These are phyloP conservation scores for Meganola albula DNA, from an alignment of 2,888 invertebrate species.

Conservation along the genomic window DNA sequence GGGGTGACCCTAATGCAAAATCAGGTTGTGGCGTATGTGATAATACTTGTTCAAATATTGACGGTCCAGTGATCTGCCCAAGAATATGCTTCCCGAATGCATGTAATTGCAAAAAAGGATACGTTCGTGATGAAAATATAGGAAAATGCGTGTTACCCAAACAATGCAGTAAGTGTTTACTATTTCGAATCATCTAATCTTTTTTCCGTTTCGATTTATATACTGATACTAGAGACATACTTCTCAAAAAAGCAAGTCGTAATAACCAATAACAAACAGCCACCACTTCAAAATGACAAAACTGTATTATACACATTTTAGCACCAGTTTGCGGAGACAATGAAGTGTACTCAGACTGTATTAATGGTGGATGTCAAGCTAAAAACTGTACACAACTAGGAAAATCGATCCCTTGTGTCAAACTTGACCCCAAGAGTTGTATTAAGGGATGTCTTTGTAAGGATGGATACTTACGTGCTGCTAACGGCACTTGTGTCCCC, in stretches of 20 bases:
- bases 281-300: too few relatives aligned
- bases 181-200: not conserved
- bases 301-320: too few relatives aligned
- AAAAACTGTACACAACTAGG: slow-evolving; percentile 30
- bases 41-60: slow-evolving; percentile 19
- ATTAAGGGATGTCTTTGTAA: slow-evolving; percentile 29
- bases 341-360: slow-evolving; percentile 28
- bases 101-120: slow-evolving; percentile 21
- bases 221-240: too few relatives aligned
- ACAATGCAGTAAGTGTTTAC: slow-evolving; percentile 30
- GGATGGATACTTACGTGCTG: slow-evolving; percentile 20
- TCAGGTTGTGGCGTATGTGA: slow-evolving; percentile 31
- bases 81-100: not conserved
- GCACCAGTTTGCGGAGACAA: slow-evolving; percentile 21
- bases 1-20: slow-evolving; percentile 28
- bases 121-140: slow-evolving; percentile 15
- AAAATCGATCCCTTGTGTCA: slow-evolving; percentile 22
- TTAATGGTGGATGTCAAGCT: slow-evolving; percentile 21
- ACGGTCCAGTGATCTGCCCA: not conserved
- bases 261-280: too few relatives aligned
- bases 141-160: slow-evolving; percentile 23
- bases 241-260: not conserved
- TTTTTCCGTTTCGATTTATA: too few relatives aligned
- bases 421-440: slow-evolving; percentile 17
- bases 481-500: slow-evolving; percentile 31